Evolutionary conservation across 2,888 invertebrate species (phyloP).

Genomic region (Eilema sororculum): DNA sequence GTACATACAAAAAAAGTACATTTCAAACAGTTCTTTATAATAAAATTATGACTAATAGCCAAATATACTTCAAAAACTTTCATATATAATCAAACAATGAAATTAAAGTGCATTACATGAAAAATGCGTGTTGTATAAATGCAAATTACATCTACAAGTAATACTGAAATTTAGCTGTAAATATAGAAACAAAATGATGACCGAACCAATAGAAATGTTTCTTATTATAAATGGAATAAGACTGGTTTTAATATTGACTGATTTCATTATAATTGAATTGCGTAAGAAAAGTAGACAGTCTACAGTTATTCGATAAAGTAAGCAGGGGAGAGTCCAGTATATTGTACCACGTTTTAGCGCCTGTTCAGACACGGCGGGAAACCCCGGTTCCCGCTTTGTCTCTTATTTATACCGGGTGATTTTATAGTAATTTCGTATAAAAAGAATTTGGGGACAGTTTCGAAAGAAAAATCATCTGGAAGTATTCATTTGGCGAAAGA

Average conservation of each 20-base stretch:
- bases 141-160: constrained; percentile 55
- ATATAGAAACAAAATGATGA: constrained; percentile 38
- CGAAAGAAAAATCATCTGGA: no score
- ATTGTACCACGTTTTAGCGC: no score
- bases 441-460: no score
- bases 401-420: no score
- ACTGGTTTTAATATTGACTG: constrained; percentile 58
- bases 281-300: not conserved
- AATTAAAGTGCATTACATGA: constrained; percentile 46
- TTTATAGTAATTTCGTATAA: no score
- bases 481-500: no score
- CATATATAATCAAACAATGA: constrained; percentile 44
- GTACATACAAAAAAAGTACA: constrained; percentile 79
- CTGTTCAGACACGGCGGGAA: no score
- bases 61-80: constrained; percentile 54
- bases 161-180: constrained; percentile 57
- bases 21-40: constrained; percentile 56
- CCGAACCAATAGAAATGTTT: constrained; percentile 51
- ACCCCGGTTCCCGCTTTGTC: no score
- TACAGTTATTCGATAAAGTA: not conserved
- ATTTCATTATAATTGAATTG: not conserved
- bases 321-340: no score
- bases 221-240: constrained; percentile 62
- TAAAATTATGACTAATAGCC: constrained; percentile 58
- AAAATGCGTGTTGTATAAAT: constrained; percentile 50